phyloP scores from a whole-genome alignment of 2,797 vertebrate species.

The Pangasius larnaudii region DNA sequence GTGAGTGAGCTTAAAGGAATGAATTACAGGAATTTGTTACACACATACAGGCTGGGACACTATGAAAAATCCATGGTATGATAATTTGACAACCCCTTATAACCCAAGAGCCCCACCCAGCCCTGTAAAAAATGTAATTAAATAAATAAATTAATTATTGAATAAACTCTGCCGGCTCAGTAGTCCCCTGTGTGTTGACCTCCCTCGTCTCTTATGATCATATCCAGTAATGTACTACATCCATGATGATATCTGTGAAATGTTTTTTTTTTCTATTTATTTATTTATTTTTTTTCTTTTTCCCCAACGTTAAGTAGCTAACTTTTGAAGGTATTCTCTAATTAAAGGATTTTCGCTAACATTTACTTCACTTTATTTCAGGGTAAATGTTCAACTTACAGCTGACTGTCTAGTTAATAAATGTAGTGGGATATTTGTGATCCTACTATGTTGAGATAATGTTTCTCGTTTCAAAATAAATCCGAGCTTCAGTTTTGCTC shows the following conservation, averaged over 20 bases:
- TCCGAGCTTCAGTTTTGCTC: neutral
- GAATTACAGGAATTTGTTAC: neutral
- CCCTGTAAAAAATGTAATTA: neutral
- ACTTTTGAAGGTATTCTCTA: neutral
- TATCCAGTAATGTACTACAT: neutral
- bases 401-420: neutral
- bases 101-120: slow-evolving; percentile 16
- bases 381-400: neutral
- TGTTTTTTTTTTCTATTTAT: neutral
- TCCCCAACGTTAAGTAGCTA: neutral
- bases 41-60: neutral
- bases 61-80: neutral
- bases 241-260: neutral
- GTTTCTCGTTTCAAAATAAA: neutral
- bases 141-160: slow-evolving; percentile 8
- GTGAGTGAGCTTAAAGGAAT: neutral
- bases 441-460: neutral
- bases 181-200: neutral
- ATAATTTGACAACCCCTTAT: slow-evolving; percentile 13
- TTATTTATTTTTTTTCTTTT: no score
- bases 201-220: neutral
- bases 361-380: neutral
- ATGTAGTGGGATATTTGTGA: neutral
- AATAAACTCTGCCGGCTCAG: neutral
- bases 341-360: neutral